Evolutionary conservation across 53 echinoderm and acorn worm species (phyloP), one percentile per base, ranked within the genome.

Genomic region (Temnopleurus reevesii): DNA sequence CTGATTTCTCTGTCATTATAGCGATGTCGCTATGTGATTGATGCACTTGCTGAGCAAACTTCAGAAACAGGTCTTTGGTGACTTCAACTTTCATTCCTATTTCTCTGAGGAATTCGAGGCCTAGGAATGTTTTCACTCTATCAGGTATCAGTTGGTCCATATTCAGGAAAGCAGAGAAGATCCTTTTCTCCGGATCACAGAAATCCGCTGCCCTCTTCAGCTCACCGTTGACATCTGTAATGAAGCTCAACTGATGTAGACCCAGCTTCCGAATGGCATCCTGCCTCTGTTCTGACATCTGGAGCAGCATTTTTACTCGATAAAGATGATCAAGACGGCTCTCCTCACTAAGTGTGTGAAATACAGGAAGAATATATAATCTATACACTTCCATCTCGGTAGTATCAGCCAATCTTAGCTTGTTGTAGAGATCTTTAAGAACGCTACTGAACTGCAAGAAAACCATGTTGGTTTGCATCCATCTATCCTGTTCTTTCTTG

Each of bases 261-360:
- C 46, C 0, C 41, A 85, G 45, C 24, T 19, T 59, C 44, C 0
- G 8, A 55, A 24, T 84, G 8, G 47, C 53, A 19, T 55, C 36
- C 36, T 36, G 2, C 55, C 55, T 83, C 9, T 2, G 10, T 17
- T 33, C 81, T 18, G 41, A 6, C 0, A 0, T 0, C 8, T 5
- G 43, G 18, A 85, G 44, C 7, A 85, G 61, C 36, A 24, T 1
- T 6, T 85, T 85, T 0, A 85, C 15, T 17, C 46, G 57, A 5
- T 51, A 6, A 17, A 87, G 53, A 66, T 87, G 88, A 51, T 65
- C 34, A 30, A 66, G 64, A 29, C 71, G 65, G 51, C 88, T 29
- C 5, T 87, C 53, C 19, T 87, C 47, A 23, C 55, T 53, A n/a
- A 87, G 21, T 10, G 0, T 5, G 6, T 53, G 19, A 34, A 87